phyloP scores from a whole-genome alignment of 2,113 vertebrate genomes.

The Cygnus buccinator region DNA sequence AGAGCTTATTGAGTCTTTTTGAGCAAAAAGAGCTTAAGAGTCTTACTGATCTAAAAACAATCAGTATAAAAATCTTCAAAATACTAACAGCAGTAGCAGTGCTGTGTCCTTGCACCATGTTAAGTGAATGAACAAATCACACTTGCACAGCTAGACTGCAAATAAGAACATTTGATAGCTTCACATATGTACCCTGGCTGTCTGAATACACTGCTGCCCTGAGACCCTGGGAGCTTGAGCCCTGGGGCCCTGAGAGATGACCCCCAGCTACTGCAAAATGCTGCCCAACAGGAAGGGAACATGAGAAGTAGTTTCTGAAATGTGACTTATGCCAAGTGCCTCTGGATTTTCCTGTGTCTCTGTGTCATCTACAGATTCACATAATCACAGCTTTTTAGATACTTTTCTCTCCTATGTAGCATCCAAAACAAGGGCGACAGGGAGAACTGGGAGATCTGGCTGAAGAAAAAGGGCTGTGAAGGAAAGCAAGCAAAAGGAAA shows the following conservation, averaged over 20 bases:
- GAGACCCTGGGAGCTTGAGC: background rate
- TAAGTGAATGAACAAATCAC: background rate
- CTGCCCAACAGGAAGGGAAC: background rate
- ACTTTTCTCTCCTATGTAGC: background rate
- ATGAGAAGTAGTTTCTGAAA: background rate
- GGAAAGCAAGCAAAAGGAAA: background rate
- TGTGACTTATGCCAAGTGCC: background rate
- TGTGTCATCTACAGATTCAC: background rate
- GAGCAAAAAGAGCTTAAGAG: background rate
- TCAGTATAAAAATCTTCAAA: background rate
- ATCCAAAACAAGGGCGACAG: background rate
- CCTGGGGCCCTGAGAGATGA: background rate
- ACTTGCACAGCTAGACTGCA: background rate
- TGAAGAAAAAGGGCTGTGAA: background rate
- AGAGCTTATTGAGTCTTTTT: background rate
- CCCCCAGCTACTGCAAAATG: background rate
- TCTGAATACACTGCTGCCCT: background rate
- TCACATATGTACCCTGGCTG: background rate
- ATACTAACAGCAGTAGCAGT: background rate
- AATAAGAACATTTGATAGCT: background rate
- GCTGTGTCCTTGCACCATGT: background rate
- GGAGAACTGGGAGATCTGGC: background rate
- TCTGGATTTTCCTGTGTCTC: background rate
- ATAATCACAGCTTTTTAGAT: background rate
- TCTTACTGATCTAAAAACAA: background rate